Evolutionary conservation across 1,140 invertebrate genomes (phyloP).

Genomic region (Drosophila rufa): DNA sequence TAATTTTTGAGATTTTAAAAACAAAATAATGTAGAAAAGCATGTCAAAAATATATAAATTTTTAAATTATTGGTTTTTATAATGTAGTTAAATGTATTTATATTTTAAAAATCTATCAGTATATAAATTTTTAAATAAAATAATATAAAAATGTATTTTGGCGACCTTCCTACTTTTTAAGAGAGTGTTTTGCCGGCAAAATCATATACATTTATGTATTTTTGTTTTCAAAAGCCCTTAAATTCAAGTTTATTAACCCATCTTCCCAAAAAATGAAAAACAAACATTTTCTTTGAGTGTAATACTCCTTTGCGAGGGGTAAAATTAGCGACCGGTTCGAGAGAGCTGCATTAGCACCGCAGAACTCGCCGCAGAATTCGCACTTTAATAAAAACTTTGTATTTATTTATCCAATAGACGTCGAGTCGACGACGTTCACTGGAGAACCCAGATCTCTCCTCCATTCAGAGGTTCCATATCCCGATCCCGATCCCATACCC

Average conservation of each 20-base stretch:
- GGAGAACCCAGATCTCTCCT: constrained; percentile 22
- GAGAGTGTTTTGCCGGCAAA: too few relatives aligned
- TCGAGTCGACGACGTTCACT: constrained; percentile 44
- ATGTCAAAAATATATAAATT: too few relatives aligned
- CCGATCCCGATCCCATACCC: neutral
- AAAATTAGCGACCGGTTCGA: constrained; percentile 34
- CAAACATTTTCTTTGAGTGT: neutral
- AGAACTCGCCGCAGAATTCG: constrained; percentile 72
- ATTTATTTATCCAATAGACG: constrained; percentile 81
- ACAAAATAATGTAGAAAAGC: too few relatives aligned
- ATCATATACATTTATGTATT: too few relatives aligned
- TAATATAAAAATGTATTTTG: too few relatives aligned
- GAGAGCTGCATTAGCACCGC: constrained; percentile 48
- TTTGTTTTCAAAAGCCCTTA: neutral
- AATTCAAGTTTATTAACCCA: neutral
- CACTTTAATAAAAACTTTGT: constrained; percentile 78
- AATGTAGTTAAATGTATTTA: too few relatives aligned
- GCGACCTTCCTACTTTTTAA: too few relatives aligned
- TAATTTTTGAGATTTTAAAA: too few relatives aligned
- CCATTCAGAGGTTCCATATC: constrained; percentile 9
- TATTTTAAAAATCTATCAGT: neutral
- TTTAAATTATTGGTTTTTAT: too few relatives aligned
- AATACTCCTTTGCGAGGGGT: constrained; percentile 6
- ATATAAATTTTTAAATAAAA: too few relatives aligned
- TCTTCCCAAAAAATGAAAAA: neutral